Base-by-base conservation (phyloP, 2,888 invertebrate genomes). In the Seira musarum region DNA sequence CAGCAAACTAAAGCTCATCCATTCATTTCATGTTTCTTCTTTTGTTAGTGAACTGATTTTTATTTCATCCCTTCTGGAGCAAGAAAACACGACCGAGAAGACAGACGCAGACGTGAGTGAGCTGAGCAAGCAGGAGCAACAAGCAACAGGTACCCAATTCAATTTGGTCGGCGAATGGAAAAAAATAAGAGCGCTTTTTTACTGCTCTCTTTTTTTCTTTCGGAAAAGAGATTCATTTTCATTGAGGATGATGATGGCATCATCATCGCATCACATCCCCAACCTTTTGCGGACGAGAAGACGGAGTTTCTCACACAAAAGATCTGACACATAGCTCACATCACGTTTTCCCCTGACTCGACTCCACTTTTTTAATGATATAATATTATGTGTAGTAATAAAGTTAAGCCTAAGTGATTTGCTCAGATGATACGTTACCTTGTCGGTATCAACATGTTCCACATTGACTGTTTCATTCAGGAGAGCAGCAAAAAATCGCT, bases 361-460 rank as follows among this genome's bases (percentile, higher is more conserved):
- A n/a, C n/a, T n/a, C n/a, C n/a, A n/a, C n/a, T n/a, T n/a, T 53
- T 64, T 17, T 40, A 53, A 65, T 65, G 63, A 65, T 72, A 65
- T 61, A 61, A 35, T 71, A 19, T 63, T 2, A 63, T 25, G 65
- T 65, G 35, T 17, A 46, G 10, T n/a, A 53, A 57, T 49, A 49
- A 17, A 57, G 25, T 13, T 40, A 40, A 46, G 71, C 40, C 65
- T 19, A 22, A 25, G 63, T 61, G 13, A 24, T 53, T 40, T 68
- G 53, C 25, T 30, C 30, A 8, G 30, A 30, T n/a, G 53, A 17
- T 53, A 53, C 53, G 13, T 13, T 61, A 24, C 80, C 80, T 64
- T 80, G 80, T 74, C 70, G 74, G 80, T 80, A 80, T 75, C 75
- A 80, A 80, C 80, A 74, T 66, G 74, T 80, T 80, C 80, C 80